Evolutionary conservation across 2,888 invertebrate species (phyloP).

Genomic region (Marronus borbonicus): DNA sequence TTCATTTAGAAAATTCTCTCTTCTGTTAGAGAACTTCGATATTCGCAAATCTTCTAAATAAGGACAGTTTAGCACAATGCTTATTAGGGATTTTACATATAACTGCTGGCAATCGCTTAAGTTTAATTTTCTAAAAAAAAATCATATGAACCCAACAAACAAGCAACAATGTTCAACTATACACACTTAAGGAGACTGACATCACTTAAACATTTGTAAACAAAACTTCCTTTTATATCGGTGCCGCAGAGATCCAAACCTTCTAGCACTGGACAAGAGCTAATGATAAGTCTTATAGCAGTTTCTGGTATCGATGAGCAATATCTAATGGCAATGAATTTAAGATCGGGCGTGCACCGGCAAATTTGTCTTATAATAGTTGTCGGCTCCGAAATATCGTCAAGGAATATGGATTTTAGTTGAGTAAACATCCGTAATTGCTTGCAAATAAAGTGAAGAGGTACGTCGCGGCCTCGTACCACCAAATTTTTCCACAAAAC

Average conservation of each 20-base stretch:
- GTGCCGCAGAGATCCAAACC: slow-evolving; percentile 59
- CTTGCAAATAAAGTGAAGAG: slow-evolving; percentile 57
- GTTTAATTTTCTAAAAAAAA: slow-evolving; percentile 58
- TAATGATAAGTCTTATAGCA: slow-evolving; percentile 55
- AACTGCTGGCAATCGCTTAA: slow-evolving; percentile 56
- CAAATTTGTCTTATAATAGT: slow-evolving; percentile 58
- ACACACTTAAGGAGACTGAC: slow-evolving; percentile 55
- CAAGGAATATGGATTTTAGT: slow-evolving; percentile 55
- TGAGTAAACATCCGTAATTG: slow-evolving; percentile 55
- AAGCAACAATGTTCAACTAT: not conserved
- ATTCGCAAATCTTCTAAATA: slow-evolving; percentile 59
- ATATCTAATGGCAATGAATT: slow-evolving; percentile 56
- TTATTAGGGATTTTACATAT: slow-evolving; percentile 56
- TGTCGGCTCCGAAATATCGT: slow-evolving; percentile 56
- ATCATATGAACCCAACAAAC: not conserved
- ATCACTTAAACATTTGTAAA: slow-evolving; percentile 56
- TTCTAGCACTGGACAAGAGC: slow-evolving; percentile 57
- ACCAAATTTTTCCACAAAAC: slow-evolving; percentile 57
- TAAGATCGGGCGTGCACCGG: slow-evolving; percentile 56
- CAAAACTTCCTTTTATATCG: slow-evolving; percentile 53
- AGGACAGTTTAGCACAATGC: slow-evolving; percentile 58
- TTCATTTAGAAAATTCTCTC: slow-evolving; percentile 57
- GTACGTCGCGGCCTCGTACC: slow-evolving; percentile 54
- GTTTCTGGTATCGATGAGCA: slow-evolving; percentile 54
- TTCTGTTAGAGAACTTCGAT: slow-evolving; percentile 55